phyloP scores from a whole-genome alignment of 2,797 vertebrate species.

The Pempheris klunzingeri region DNA sequence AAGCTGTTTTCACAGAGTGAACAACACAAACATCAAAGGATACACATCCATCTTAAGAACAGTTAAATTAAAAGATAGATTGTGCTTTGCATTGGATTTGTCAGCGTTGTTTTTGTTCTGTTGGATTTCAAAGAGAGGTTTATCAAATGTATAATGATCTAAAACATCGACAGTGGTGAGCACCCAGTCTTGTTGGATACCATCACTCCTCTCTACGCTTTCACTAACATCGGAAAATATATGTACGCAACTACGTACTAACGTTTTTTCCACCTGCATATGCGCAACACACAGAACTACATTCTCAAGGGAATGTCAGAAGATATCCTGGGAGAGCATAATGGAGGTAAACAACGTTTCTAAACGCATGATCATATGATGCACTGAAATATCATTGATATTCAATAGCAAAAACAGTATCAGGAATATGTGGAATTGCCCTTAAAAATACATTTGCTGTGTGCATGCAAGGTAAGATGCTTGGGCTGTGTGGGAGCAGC shows the following conservation, averaged over 20 bases:
- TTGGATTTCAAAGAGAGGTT: background rate
- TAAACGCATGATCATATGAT: too few relatives aligned
- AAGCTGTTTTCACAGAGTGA: too few relatives aligned
- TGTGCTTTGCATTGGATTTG: background rate
- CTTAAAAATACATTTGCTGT: background rate
- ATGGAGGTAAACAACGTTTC: background rate
- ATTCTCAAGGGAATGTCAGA: background rate
- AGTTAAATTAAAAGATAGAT: too few relatives aligned
- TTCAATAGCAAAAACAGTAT: background rate
- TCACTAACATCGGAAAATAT: too few relatives aligned
- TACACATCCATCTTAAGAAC: too few relatives aligned
- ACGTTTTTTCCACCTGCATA: background rate
- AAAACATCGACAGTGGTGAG: too few relatives aligned
- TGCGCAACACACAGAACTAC: background rate
- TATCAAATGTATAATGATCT: too few relatives aligned
- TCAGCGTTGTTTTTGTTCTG: background rate
- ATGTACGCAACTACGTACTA: background rate
- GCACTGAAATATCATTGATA: background rate
- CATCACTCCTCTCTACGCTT: too few relatives aligned
- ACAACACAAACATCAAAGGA: too few relatives aligned
- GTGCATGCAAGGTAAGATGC: background rate
- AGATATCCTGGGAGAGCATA: background rate
- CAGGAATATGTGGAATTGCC: background rate
- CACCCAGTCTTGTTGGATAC: too few relatives aligned
- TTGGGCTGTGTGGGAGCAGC: slow-evolving; percentile 2